phyloP scores from a whole-genome alignment of 2,888 invertebrate species.

The Prenolepis imparis region DNA sequence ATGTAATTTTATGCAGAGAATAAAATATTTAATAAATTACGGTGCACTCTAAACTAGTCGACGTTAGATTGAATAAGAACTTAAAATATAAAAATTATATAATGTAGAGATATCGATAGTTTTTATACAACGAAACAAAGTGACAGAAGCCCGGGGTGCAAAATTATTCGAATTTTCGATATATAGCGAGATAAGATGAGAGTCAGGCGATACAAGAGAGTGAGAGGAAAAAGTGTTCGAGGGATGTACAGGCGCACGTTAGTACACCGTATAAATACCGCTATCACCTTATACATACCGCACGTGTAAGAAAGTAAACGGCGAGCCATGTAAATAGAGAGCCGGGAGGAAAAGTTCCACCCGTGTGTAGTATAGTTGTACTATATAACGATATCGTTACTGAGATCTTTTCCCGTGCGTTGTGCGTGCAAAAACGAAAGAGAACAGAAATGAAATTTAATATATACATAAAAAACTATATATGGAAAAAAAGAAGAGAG shows the following conservation, averaged over 20 bases:
- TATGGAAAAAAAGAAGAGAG: conserved; percentile 28
- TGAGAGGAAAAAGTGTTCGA: conserved; percentile 57
- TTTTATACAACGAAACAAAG: conserved; percentile 40
- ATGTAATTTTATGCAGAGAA: conserved; percentile 21
- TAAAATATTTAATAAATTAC: neutral
- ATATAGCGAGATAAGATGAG: conserved; percentile 59
- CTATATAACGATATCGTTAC: conserved; percentile 81
- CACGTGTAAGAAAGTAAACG: conserved; percentile 69
- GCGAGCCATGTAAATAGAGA: conserved; percentile 71
- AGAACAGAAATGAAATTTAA: conserved; percentile 66
- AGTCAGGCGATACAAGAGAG: conserved; percentile 60
- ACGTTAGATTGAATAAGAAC: neutral
- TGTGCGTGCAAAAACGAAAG: conserved; percentile 39
- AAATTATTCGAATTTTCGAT: conserved; percentile 23
- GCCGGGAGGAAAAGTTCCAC: conserved; percentile 50
- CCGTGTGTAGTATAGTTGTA: conserved; percentile 77
- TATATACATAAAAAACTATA: conserved; percentile 64
- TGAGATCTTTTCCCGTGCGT: conserved; percentile 62
- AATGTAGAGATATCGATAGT: conserved; percentile 3
- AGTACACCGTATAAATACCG: conserved; percentile 58
- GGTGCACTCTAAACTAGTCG: conserved; percentile 26
- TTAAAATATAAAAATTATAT: neutral
- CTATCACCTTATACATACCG: conserved; percentile 64
- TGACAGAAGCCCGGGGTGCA: conserved; percentile 14
- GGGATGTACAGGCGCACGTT: conserved; percentile 68